Evolutionary conservation across 2,113 vertebrate genomes (phyloP).

Genomic region (Rynchops niger): DNA sequence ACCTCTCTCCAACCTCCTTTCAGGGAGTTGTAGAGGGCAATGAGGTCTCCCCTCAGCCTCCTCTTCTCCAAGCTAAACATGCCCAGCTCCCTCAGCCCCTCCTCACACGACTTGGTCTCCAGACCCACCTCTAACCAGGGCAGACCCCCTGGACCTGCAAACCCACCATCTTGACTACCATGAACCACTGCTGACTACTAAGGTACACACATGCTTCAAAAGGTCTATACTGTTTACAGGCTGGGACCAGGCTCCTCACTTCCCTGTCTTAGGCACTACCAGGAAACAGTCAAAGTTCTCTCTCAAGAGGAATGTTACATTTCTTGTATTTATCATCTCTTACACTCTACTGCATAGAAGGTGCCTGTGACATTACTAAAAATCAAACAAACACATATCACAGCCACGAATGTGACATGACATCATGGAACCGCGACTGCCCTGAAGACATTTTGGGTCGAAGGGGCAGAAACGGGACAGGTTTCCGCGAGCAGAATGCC

Average conservation of each 20-base stretch:
- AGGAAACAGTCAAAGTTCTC: neutral
- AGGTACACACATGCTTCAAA: neutral
- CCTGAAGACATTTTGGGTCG: neutral
- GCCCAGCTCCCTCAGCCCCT: too few relatives aligned
- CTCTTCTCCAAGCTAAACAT: too few relatives aligned
- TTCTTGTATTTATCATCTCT: neutral
- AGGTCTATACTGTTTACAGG: too few relatives aligned
- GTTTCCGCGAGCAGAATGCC: neutral
- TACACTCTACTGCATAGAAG: too few relatives aligned
- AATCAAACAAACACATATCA: neutral
- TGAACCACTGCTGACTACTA: accelerated
- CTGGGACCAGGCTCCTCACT: neutral
- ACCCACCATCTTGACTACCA: neutral
- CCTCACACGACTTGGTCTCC: too few relatives aligned
- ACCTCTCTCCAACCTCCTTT: too few relatives aligned
- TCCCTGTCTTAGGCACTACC: neutral
- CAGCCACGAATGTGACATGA: neutral
- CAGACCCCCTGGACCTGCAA: neutral
- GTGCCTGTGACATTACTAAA: neutral
- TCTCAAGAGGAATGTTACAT: neutral
- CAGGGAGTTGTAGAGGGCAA: too few relatives aligned
- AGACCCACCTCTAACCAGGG: neutral
- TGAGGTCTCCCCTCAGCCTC: too few relatives aligned
- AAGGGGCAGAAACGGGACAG: too few relatives aligned
- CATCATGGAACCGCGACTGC: neutral